Evolutionary conservation across 2,113 vertebrate species (phyloP).

Genomic region (Sorex fumeus): DNA sequence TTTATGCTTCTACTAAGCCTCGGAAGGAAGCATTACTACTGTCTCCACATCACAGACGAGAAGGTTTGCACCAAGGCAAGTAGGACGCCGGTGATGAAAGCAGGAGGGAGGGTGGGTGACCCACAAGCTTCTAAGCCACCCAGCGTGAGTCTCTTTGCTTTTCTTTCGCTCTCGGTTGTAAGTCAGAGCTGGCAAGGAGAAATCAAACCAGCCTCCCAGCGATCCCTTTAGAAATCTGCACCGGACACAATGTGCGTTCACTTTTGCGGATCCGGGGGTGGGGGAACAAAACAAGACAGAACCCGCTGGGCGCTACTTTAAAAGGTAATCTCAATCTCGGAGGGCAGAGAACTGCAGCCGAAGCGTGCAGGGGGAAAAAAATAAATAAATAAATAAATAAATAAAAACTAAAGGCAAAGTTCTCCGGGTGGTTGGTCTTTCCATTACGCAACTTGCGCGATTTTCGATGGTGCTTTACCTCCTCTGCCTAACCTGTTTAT

Average conservation of each 20-base stretch:
- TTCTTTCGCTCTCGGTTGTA: neutral
- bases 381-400: neutral
- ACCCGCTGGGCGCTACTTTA: neutral
- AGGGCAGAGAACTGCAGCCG: neutral
- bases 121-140: neutral
- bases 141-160: neutral
- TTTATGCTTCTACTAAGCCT: neutral
- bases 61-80: neutral
- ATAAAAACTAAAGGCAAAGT: neutral
- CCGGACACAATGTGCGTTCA: neutral
- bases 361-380: neutral
- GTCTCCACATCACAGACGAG: neutral
- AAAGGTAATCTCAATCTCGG: neutral
- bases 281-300: neutral
- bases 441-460: neutral
- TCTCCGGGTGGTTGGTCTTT: neutral
- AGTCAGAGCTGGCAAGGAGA: neutral
- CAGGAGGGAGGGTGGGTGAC: neutral
- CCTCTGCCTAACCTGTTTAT: neutral
- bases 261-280: neutral
- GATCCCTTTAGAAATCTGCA: too few species aligned
- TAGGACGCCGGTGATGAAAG: neutral
- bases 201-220: neutral
- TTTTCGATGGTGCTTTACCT: neutral
- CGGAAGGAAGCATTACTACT: neutral